These are phyloP conservation scores for Rotaria socialis DNA, from an alignment of 2,888 invertebrate genomes.

Conservation along the genomic window DNA sequence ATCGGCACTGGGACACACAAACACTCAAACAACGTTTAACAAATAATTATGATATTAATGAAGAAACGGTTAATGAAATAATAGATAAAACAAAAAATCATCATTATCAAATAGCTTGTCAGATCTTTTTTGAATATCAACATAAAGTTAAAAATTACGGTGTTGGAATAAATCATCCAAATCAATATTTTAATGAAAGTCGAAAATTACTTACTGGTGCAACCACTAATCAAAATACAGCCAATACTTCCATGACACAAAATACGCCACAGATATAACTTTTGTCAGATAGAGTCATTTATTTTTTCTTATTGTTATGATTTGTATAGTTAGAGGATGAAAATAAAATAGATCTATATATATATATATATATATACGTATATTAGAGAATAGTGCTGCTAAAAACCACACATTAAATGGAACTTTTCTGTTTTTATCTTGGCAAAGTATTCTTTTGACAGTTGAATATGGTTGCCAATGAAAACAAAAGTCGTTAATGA, in stretches of 20 bases:
- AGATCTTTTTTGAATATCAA: slow-evolving; percentile 69
- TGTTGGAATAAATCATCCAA: slow-evolving; percentile 77
- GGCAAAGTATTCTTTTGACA: not conserved
- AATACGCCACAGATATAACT: not conserved
- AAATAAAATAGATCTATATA: not conserved
- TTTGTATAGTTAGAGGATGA: not conserved
- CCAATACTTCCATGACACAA: no score
- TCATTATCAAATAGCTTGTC: slow-evolving; percentile 83
- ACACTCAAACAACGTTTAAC: slow-evolving; percentile 71
- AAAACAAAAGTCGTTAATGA: no score
- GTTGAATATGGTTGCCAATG: not conserved
- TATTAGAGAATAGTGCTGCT: not conserved
- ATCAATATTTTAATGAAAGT: slow-evolving; percentile 81
- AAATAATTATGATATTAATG: slow-evolving; percentile 63
- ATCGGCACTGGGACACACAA: slow-evolving; percentile 72
- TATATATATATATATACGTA: not conserved
- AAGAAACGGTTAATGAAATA: slow-evolving; percentile 39
- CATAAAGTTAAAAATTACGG: slow-evolving; percentile 52
- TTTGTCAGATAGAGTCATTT: not conserved
- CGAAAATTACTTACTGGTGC: slow-evolving; percentile 42
- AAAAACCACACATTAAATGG: not conserved
- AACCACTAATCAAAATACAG: not conserved
- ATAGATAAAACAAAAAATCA: slow-evolving; percentile 40
- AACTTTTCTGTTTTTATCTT: not conserved
- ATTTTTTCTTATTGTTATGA: not conserved